These are phyloP conservation scores for Lomographa bimaculata DNA, from an alignment of 2,888 invertebrate species.

Conservation along the genomic window DNA sequence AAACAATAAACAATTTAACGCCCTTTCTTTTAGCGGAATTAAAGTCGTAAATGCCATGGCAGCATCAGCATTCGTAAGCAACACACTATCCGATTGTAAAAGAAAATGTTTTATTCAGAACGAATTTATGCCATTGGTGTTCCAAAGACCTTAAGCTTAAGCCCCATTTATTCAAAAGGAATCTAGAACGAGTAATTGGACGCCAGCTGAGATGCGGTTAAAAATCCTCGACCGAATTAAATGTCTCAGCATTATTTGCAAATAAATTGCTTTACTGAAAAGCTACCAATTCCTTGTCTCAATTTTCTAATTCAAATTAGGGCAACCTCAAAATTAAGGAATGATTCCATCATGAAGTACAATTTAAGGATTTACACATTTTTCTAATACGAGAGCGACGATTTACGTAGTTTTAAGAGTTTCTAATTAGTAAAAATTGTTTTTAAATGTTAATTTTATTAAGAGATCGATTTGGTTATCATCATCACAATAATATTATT, in stretches of 20 bases:
- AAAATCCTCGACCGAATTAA: constrained; percentile 46
- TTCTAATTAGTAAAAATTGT: too few species aligned
- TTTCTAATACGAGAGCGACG: too few species aligned
- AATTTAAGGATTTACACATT: too few species aligned
- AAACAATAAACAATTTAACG: too few species aligned
- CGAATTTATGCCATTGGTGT: constrained; percentile 15
- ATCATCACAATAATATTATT: too few species aligned
- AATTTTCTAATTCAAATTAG: constrained; percentile 68
- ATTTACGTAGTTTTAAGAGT: too few species aligned
- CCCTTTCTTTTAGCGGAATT: too few species aligned
- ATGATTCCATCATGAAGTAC: too few species aligned
- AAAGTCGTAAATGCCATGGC: neutral
- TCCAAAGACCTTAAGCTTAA: constrained; percentile 21
- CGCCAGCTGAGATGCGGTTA: constrained; percentile 32
- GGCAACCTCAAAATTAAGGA: constrained; percentile 51
- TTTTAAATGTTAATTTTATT: too few species aligned
- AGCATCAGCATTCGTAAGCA: constrained; percentile 2
- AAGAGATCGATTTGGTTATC: too few species aligned
- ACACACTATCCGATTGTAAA: constrained; percentile 5
- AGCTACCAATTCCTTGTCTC: constrained; percentile 45
- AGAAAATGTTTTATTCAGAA: constrained; percentile 24
- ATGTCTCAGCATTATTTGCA: constrained; percentile 57
- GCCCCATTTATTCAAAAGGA: constrained; percentile 28
- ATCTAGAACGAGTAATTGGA: constrained; percentile 39
- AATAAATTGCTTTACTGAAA: constrained; percentile 56